phyloP scores from a whole-genome alignment of 1,140 invertebrate species.

The Musca vetustissima region DNA sequence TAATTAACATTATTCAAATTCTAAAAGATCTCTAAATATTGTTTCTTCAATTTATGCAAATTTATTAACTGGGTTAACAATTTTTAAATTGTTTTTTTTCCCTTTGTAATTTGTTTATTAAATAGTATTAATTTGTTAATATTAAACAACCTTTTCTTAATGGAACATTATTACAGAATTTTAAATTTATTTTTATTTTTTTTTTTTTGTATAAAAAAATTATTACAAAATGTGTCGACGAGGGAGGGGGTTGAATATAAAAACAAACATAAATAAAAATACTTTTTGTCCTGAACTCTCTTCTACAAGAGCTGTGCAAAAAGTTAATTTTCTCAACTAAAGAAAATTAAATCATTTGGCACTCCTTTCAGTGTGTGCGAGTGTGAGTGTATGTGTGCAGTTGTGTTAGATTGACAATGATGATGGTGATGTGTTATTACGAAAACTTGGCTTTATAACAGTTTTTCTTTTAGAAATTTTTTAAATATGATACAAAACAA shows the following conservation, averaged over 20 bases:
- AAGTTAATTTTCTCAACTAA: not conserved
- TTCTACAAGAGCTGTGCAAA: constrained; percentile 7
- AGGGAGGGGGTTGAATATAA: not conserved
- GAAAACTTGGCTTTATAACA: constrained; percentile 20
- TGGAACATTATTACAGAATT: constrained; percentile 14
- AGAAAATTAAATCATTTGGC: constrained; percentile 4
- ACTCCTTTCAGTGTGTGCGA: not conserved
- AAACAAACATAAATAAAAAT: not conserved
- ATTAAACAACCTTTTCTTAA: constrained; percentile 24
- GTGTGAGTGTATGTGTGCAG: not conserved
- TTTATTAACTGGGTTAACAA: not conserved
- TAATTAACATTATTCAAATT: not conserved
- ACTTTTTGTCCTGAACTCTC: constrained; percentile 7
- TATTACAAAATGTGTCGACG: not conserved
- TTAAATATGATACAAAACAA: constrained; percentile 2
- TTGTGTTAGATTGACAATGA: not conserved
- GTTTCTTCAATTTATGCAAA: not conserved
- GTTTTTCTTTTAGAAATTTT: constrained; percentile 15
- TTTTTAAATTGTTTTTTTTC: constrained; percentile 2
- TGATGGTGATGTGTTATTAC: not conserved
- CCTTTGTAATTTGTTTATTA: not conserved
- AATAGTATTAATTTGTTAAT: constrained; percentile 10
- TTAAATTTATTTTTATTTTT: no score
- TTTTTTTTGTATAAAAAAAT: not conserved
- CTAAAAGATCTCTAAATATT: not conserved